A percentile compares a stretch with the other conserved stretches of the same genome.
Conservation (phyloP, 2,888 invertebrate species). For the Schrankia costaestrigalis region DNA sequence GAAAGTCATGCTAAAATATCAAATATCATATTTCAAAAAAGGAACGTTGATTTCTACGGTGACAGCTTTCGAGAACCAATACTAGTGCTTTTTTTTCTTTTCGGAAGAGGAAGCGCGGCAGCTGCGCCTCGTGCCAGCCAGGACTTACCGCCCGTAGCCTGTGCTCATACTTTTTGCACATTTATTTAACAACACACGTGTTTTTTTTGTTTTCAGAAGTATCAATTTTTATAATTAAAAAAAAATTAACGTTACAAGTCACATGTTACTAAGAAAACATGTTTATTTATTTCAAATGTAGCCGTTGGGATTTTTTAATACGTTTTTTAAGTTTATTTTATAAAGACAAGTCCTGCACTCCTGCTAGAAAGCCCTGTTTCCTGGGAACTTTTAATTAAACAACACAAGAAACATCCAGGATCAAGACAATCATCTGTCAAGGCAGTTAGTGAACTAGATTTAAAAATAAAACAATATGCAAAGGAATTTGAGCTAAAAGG, state of each 20-base stretch:
- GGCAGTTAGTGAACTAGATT: too few relatives aligned
- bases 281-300: background rate
- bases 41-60: slow-evolving; percentile 50
- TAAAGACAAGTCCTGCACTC: too few relatives aligned
- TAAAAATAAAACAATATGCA: slow-evolving; percentile 19
- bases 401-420: too few relatives aligned
- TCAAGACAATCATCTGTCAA: too few relatives aligned
- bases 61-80: slow-evolving; percentile 64
- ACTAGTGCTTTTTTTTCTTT: slow-evolving; percentile 45
- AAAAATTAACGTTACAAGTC: slow-evolving; percentile 33
- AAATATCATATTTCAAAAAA: slow-evolving; percentile 28
- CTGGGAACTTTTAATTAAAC: too few relatives aligned
- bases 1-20: slow-evolving; percentile 20
- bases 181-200: slow-evolving; percentile 56
- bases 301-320: too few relatives aligned
- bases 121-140: slow-evolving; percentile 72
- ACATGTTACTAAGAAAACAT: slow-evolving; percentile 20
- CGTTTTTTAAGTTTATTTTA: too few relatives aligned
- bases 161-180: slow-evolving; percentile 66
- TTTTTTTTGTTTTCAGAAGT: slow-evolving; percentile 48
- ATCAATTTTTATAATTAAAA: slow-evolving; percentile 26
- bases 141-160: slow-evolving; percentile 42
- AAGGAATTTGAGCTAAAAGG: slow-evolving; percentile 19
- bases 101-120: slow-evolving; percentile 77
- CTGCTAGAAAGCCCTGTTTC: too few relatives aligned